Conservation (phyloP, 2,888 invertebrate genomes). For the Drosophila neoperkinsi region DNA sequence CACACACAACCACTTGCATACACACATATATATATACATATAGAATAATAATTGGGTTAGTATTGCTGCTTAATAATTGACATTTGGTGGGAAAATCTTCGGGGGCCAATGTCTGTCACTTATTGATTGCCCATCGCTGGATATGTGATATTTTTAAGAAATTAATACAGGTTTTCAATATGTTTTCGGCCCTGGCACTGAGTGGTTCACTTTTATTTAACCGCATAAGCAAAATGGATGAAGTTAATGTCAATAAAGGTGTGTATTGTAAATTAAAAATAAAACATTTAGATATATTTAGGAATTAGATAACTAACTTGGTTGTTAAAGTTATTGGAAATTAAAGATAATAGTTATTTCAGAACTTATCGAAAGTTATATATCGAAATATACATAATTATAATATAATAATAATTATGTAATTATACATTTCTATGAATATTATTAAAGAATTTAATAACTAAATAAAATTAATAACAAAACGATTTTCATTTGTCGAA, state of each 20-base stretch:
- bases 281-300: background rate
- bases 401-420: too few species aligned
- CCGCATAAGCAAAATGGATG: slow-evolving; percentile 41
- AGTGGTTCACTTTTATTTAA: slow-evolving; percentile 42
- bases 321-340: background rate
- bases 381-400: too few species aligned
- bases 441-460: background rate
- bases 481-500: background rate
- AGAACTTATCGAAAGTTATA: background rate
- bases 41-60: slow-evolving; percentile 64
- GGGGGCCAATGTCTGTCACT: slow-evolving; percentile 65
- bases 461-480: background rate
- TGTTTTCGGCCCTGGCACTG: slow-evolving; percentile 33
- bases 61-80: slow-evolving; percentile 65
- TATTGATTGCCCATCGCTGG: slow-evolving; percentile 75
- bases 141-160: slow-evolving; percentile 36
- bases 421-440: background rate
- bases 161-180: slow-evolving; percentile 51
- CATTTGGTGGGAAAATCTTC: slow-evolving; percentile 79
- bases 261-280: slow-evolving; percentile 3
- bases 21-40: slow-evolving; percentile 7
- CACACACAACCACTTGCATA: background rate
- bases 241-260: slow-evolving; percentile 48
- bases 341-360: accelerated
- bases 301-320: background rate